Evolutionary conservation across 2,113 vertebrate species (phyloP).

Genomic region (Pelecanus crispus): DNA sequence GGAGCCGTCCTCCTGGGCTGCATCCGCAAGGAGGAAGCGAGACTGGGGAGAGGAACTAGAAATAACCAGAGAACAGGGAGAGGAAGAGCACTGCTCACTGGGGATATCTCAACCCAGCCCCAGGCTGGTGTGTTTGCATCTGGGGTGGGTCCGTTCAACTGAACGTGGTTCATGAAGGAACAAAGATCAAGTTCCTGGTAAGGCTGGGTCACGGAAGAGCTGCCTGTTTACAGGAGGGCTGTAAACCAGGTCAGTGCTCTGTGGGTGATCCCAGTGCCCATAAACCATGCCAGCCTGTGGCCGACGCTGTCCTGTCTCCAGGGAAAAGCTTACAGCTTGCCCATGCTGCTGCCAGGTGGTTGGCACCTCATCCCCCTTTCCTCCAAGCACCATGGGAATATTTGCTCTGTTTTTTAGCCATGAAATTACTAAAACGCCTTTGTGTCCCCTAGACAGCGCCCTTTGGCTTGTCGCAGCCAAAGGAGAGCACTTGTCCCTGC

Average conservation of each 20-base stretch:
- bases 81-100: fast-evolving
- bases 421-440: neutral
- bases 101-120: neutral
- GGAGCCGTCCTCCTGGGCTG: neutral
- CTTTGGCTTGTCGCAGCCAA: neutral
- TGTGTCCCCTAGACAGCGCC: neutral
- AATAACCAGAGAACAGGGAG: fast-evolving
- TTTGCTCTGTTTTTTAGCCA: neutral
- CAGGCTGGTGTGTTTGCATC: neutral
- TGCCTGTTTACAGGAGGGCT: neutral
- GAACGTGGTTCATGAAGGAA: neutral
- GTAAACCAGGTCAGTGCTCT: neutral
- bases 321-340: neutral
- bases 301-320: neutral
- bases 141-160: neutral
- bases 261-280: neutral
- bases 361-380: neutral
- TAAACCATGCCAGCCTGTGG: neutral
- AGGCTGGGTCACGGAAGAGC: neutral
- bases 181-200: neutral
- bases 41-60: neutral
- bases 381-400: fast-evolving
- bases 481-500: neutral
- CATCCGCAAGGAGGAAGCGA: neutral
- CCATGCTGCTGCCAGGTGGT: neutral